phyloP scores from a whole-genome alignment of 2,113 vertebrate species.

The Athene cunicularia region DNA sequence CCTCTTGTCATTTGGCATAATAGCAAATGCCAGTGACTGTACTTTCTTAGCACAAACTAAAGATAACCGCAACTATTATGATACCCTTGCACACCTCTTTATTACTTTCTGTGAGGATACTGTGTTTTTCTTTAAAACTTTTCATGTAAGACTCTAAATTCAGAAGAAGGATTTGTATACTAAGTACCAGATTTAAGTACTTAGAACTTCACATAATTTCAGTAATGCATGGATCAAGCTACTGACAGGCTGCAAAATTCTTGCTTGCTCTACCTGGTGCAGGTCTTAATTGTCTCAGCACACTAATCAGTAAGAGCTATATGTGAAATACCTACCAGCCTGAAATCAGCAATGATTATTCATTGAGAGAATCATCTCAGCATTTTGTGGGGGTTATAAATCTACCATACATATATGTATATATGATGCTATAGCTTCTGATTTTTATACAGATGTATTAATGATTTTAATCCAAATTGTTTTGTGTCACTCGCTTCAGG shows the following conservation, averaged over 20 bases:
- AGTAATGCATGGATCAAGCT: background rate
- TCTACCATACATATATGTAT: fast-evolving
- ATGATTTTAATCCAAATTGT: background rate
- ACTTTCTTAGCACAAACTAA: background rate
- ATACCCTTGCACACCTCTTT: background rate
- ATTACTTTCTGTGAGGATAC: background rate
- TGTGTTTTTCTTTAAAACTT: background rate
- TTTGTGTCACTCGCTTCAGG: background rate
- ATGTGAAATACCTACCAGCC: background rate
- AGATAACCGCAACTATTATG: constrained; percentile 19
- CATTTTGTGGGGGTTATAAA: background rate
- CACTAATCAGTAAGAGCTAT: background rate
- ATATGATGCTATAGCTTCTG: background rate
- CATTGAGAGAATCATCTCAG: background rate
- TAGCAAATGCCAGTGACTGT: background rate
- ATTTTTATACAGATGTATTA: background rate
- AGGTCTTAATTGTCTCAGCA: background rate
- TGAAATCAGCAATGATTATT: background rate
- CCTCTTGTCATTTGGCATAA: background rate
- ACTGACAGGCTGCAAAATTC: background rate
- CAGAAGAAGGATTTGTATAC: constrained; percentile 24
- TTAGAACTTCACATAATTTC: background rate
- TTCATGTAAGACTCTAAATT: constrained; percentile 15
- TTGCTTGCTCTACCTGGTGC: background rate
- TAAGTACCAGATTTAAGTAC: constrained; percentile 29